Base-by-base conservation (phyloP, 2,888 invertebrate genomes). In the Drosophila lutescens region DNA sequence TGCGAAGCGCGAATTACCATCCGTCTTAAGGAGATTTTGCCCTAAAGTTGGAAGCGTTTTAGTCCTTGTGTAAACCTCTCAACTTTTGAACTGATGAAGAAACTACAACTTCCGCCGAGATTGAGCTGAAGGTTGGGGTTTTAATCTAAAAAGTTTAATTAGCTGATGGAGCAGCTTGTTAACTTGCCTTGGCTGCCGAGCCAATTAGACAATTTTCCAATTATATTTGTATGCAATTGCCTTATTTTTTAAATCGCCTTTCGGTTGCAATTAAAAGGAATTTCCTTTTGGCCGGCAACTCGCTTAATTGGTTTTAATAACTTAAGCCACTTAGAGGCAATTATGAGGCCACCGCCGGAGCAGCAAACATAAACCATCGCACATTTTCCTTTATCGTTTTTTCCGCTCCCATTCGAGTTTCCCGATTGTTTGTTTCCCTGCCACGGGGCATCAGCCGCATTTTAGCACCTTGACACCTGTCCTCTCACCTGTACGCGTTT, bases 181-280 rank as follows among this genome's bases (percentile, higher is more conserved):
- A 59, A 60, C 51, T 69, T 34, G 32, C 17, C 53, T 20, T 6
- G 5, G 43, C 43, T 3, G 43, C 36, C 30, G 43, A 36, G 30
- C 36, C 59, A 65, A 62, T 86, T 67, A 74, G 59, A 68, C 53
- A 77, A 74, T 79, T 86, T 66, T 55, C 46, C 66, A 69, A 68
- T 66, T 68, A 69, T 38, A n/a, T 55, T 40, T 15, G 30, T 10
- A 47, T 34, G 46, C 56, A 55, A 47, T 66, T 34, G 7, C 4
- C 6, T 54, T 54, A n/a, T 26, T 65, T 36, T 41, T 15, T 41
- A 56, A 57, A 67, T 56, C 57, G 40, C 56, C 30, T 69, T 67
- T 68, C 6, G 56, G 70, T 56, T 67, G 70, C 70, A 69, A 54
- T 69, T 69, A 69, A 54, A 69, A n/a, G 26, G 23, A 46, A 54